Base-by-base conservation (phyloP, 2,888 invertebrate genomes). In the Orgyia antiqua region DNA sequence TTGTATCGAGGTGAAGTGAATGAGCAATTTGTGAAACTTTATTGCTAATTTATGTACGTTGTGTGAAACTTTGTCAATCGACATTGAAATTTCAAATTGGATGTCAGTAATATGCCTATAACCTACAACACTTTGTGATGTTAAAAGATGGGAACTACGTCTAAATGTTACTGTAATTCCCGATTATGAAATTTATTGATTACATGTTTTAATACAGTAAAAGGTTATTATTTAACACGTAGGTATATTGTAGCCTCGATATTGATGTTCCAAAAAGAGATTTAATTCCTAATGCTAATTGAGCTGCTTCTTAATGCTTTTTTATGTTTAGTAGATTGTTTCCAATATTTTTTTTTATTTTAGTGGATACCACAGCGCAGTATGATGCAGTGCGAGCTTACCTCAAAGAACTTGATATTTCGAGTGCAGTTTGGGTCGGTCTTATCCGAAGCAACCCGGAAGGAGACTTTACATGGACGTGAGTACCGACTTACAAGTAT, bases 401-500 rank as follows among this genome's bases (percentile, higher is more conserved):
- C 64, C 87, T 93, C 43, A 92, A 92, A 68, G 93, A 93, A 68
- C 71, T 93, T 74, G 93, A 93, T 66, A 92, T 93, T 39, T 88
- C 90, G 23, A 92, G 91, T 64, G 91, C 91, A 31, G 92, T 93
- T 39, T 94, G 93, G 93, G 92, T 93, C 53, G 93, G 93, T 37
- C 87, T 94, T 45, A 92, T 93, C 58, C 90, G 91, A 53, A 89
- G 90, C 56, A 89, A 89, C 56, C 90, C 91, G 33, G 91, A 91
- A 50, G 89, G 91, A 33, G 90, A 90, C 44, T 93, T 93, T 63
- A 89, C 90, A 53, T 93, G 93, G 93, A 92, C 92, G 93, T 93
- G 83, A 89, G 92, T 90, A 63, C 15, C 24, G n/a, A n/a, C n/a
- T n/a, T n/a, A n/a, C 26, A 26, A 19, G 9, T 6, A 28, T 10